Base-by-base conservation (phyloP, 1,140 invertebrate genomes). In the Reticulitermes speratus region DNA sequence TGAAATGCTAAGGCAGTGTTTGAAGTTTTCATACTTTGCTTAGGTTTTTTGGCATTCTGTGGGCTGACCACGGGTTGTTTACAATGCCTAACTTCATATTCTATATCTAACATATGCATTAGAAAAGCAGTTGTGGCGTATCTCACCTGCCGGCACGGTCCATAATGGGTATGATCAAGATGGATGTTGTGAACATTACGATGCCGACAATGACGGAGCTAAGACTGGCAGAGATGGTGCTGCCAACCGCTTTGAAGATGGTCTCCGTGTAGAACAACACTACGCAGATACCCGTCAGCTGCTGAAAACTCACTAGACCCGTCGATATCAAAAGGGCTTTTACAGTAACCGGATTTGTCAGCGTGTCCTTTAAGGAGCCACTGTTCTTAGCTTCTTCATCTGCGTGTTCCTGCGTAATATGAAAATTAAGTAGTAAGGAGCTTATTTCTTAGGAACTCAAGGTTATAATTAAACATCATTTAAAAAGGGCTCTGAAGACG, bases 181-280 rank as follows among this genome's bases (percentile, higher is more conserved):
- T 84, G 32, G 89, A 89, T 14, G 88, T 87, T 1, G 89, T 52
- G 8, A 90, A 87, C 48, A 89, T 88, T 21, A 89, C 87, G 1
- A 89, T 59, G n/a, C 89, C 89, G 81, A 93, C 88, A 12, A 93
- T 88, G 44, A 93, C 91, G 52, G 94, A 93, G 12, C 91, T 91
- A n/a, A 90, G 89, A 25, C 65, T 81, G 32, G 85, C 85, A 0
- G 90, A 91, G 0, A 93, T 92, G 0, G 92, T 91, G 32, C 94
- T 88, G 7, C 90, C 91, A n/a, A 90, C 91, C 86, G 91, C 92
- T 85, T 90, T 87, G 87, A 93, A 92, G 44, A 92, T 90, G 52
- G 91, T 91, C 32, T 94, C 93, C 44, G 94, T 94, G 88, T 95
- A 96, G 19, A 95, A 95, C 87, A 96, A 94, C 69, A 96, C 93